These are phyloP conservation scores for Volucella inflata DNA, from an alignment of 2,888 invertebrate genomes.

Conservation along the genomic window DNA sequence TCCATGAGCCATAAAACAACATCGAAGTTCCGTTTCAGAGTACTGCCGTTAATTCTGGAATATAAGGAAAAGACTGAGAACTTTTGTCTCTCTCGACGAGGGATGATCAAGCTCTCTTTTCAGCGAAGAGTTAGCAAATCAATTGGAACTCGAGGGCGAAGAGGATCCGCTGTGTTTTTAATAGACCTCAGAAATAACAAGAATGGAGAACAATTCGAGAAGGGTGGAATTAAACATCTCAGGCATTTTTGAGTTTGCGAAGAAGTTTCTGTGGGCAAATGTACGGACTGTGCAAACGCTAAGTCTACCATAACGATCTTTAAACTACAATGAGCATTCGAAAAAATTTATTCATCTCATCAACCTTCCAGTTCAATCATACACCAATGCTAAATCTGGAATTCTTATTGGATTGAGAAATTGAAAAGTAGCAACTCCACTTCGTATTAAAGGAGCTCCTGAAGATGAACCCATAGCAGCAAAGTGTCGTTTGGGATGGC, in stretches of 20 bases:
- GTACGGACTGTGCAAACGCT: conserved; percentile 5
- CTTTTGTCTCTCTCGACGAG: conserved; percentile 15
- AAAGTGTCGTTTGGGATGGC: no score
- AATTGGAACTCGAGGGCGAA: conserved; percentile 12
- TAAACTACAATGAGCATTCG: neutral
- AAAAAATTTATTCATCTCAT: neutral
- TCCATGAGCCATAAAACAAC: no score
- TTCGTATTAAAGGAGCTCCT: conserved; percentile 15
- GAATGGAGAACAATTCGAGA: neutral
- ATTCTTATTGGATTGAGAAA: conserved; percentile 1
- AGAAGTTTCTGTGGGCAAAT: neutral
- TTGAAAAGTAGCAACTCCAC: conserved; percentile 16
- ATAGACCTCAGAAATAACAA: conserved; percentile 13
- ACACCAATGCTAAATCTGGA: conserved; percentile 3
- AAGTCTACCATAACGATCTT: no score
- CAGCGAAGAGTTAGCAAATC: conserved; percentile 9
- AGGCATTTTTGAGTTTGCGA: neutral
- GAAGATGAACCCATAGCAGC: no score
- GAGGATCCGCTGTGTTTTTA: conserved; percentile 19
- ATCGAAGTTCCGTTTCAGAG: neutral
- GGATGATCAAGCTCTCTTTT: conserved; percentile 26
- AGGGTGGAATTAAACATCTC: conserved; percentile 2
- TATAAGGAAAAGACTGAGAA: no score
- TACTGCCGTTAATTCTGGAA: conserved; percentile 17
- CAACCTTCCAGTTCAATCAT: conserved; percentile 6